Percentiles rank a stretch among this genome's conserved stretches.
Conservation (phyloP, 2,888 invertebrate species). For the Cactoblastis cactorum region DNA sequence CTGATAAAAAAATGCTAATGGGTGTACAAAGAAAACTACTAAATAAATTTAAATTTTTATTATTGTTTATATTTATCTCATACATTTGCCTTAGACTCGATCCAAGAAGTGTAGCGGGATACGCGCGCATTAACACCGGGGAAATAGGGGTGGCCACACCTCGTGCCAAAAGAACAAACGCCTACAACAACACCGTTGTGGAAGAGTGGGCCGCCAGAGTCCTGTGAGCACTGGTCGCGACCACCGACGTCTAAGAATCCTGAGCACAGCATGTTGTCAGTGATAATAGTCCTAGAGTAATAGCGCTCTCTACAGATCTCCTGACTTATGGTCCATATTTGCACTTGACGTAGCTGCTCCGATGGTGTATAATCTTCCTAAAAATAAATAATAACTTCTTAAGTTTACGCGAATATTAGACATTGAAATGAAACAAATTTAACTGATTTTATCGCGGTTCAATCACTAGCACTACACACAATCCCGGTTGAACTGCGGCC, state of each 20-base stretch:
- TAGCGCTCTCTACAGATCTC: slow-evolving; percentile 32
- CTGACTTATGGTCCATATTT: slow-evolving; percentile 38
- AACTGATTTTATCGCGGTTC: no score
- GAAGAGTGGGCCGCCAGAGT: slow-evolving; percentile 53
- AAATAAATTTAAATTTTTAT: no score
- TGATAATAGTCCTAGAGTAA: slow-evolving; percentile 22
- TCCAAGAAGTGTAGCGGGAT: slow-evolving; percentile 43
- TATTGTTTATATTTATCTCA: no score
- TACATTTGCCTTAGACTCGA: slow-evolving; percentile 36
- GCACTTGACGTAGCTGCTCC: slow-evolving; percentile 40
- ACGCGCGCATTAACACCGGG: slow-evolving; percentile 47
- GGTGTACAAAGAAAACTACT: no score
- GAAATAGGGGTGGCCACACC: slow-evolving; percentile 32
- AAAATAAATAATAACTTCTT: no score
- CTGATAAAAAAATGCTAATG: no score
- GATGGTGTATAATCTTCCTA: no score
- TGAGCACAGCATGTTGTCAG: slow-evolving; percentile 49
- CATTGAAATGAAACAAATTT: no score
- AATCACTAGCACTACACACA: no score
- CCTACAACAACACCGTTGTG: slow-evolving; percentile 46
- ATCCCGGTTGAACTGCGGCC: no score
- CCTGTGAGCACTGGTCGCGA: slow-evolving; percentile 55
- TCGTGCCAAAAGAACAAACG: slow-evolving; percentile 38
- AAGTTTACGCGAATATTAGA: no score
- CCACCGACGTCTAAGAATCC: slow-evolving; percentile 53